phyloP scores from a whole-genome alignment of 2,113 vertebrate genomes.

The Oryzias javanicus region DNA sequence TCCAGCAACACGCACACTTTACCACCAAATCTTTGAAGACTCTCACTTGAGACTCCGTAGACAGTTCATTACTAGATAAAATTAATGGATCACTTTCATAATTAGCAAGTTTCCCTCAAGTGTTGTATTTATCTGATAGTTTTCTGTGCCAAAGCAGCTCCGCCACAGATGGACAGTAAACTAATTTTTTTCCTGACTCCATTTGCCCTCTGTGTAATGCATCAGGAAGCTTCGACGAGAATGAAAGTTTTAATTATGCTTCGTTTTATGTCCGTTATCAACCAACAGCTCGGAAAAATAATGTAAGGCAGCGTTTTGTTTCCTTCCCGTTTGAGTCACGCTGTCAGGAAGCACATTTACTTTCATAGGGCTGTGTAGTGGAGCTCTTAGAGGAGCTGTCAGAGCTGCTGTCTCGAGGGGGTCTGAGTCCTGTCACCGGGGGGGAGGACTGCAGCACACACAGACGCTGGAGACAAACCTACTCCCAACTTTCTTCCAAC shows the following conservation, averaged over 20 bases:
- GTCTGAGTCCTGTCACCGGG: conserved; percentile 47
- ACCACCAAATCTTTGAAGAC: conserved; percentile 34
- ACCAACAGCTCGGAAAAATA: conserved; percentile 54
- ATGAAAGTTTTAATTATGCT: conserved; percentile 49
- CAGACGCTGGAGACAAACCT: conserved; percentile 32
- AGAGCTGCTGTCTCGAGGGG: conserved; percentile 41
- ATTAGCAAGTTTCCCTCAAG: conserved; percentile 10
- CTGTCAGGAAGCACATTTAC: conserved; percentile 41
- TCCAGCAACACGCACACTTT: conserved; percentile 32
- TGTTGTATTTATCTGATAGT: conserved; percentile 14
- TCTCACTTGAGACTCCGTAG: conserved; percentile 39
- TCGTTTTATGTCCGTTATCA: conserved; percentile 55
- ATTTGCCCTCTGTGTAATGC: conserved; percentile 36
- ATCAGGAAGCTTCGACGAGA: conserved; percentile 24
- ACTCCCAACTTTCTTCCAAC: conserved; percentile 13
- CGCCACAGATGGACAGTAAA: conserved; percentile 30
- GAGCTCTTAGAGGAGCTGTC: conserved; percentile 61
- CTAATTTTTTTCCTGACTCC: conserved; percentile 19
- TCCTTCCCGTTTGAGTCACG: conserved; percentile 30
- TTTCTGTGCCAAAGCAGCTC: conserved; percentile 1
- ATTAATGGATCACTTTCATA: conserved; percentile 10
- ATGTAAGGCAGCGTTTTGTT: conserved; percentile 47
- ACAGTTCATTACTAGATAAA: conserved; percentile 32
- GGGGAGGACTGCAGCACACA: conserved; percentile 41
- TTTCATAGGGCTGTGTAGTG: conserved; percentile 43